Percentiles rank a stretch among this genome's conserved stretches.
phyloP scores from a whole-genome alignment of 2,888 invertebrate genomes.

The Buathra laborator region DNA sequence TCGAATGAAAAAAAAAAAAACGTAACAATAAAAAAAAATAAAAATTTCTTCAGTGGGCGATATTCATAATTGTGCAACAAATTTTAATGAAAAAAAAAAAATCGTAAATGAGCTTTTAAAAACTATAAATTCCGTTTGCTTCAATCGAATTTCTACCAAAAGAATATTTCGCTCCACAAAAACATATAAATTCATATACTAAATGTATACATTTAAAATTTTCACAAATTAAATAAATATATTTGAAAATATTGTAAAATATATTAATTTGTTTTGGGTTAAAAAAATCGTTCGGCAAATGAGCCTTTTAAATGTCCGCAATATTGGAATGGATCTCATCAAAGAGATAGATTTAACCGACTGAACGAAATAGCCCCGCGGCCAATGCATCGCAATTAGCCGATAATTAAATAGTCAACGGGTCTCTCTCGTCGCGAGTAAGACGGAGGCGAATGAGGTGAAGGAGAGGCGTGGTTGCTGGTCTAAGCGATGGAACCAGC shows the following conservation, averaged over 20 bases:
- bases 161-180: no score
- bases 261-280: no score
- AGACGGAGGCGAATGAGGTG: conserved; percentile 37
- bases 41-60: not conserved
- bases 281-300: no score
- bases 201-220: no score
- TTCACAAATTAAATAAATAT: no score
- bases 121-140: no score
- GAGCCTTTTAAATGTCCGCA: not conserved
- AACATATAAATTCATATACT: no score
- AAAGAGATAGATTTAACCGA: conserved; percentile 66
- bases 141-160: no score
- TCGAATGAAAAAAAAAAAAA: no score
- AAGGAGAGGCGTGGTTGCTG: conserved; percentile 59
- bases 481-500: conserved; percentile 53
- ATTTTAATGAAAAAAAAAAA: not conserved
- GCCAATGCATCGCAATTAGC: conserved; percentile 80
- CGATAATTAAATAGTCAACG: conserved; percentile 79
- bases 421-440: conserved; percentile 13
- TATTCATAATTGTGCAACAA: no score
- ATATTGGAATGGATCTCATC: not conserved
- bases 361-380: conserved; percentile 73
- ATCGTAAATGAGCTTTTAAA: no score
- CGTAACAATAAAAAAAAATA: not conserved
- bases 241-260: no score